Evolutionary conservation across 64 coral and sea anemone genomes (phyloP), one percentile per base, ranked within the genome.

Genomic region (Acropora tenuis): DNA sequence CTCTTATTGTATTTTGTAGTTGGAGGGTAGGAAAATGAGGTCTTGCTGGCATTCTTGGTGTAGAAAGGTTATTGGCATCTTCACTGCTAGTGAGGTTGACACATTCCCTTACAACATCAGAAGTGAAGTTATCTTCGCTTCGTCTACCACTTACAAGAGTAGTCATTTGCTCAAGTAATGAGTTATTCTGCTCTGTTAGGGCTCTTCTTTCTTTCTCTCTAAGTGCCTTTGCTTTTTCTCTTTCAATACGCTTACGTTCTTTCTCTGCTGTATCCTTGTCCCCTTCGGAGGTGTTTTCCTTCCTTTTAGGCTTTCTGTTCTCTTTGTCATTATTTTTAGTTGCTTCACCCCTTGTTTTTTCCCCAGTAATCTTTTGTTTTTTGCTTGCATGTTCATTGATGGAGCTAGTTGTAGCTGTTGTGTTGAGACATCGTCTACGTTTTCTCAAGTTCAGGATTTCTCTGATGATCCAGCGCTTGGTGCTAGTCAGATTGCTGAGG

Each of bases 211-310:
- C 73, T 44, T 43, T 75, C 42, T 75, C 73, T 43, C 8, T 75
- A 9, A 40, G 20, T 44, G 40, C 42, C 1, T 43, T 75, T 41
- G 73, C 73, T 44, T 43, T 42, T 43, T 75, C 73, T 44, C 42
- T 75, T 75, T 75, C 73, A 43, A 75, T 75, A 10, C 40, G 73
- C 73, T 44, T 75, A 45, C 73, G 73, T 43, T 75, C 73, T 43
- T 75, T 75, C 42, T 75, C 41, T 43, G 73, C 73, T 75, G 73
- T 42, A 43, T 75, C 73, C 10, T 75, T 43, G 42, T 73, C 12
- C 59, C 59, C 59, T 15, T 63, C 59, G 15, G 59, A 63, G 59
- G 59, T 63, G 59, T 12, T 63, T 63, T 8, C 59, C 5, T 40
- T 73, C 69, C 41, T 73, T 73, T 73, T 42, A 8, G n/a, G 69